phyloP scores from a whole-genome alignment of 2,797 vertebrate genomes.

The Pipistrellus nathusii region DNA sequence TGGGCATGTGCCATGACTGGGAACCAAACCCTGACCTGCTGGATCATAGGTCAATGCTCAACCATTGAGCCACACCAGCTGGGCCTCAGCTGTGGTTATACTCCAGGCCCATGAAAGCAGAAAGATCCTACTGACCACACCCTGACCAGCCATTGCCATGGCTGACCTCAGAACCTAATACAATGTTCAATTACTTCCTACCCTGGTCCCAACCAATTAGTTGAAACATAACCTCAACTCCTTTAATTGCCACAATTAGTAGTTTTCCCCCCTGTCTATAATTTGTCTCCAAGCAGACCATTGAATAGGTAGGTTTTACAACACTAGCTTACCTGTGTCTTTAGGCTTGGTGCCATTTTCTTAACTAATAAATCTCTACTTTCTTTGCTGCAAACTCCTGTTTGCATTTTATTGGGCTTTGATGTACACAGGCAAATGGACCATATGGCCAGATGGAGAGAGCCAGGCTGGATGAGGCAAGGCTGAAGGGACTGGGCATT shows the following conservation, averaged over 20 bases:
- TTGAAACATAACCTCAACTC: not conserved
- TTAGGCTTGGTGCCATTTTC: not conserved
- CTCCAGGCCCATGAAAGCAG: not conserved
- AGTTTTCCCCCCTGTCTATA: not conserved
- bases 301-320: not conserved
- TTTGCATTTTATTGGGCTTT: not conserved
- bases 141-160: no score
- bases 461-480: not conserved
- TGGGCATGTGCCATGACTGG: no score
- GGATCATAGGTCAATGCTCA: no score
- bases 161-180: not conserved
- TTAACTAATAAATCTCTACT: not conserved
- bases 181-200: not conserved
- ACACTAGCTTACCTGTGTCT: not conserved
- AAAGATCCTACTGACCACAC: not conserved
- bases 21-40: no score
- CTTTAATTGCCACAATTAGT: not conserved
- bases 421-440: not conserved
- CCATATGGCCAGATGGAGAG: not conserved
- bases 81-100: no score
- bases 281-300: not conserved
- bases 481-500: no score
- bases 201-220: not conserved
- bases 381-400: not conserved
- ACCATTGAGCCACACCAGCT: no score